phyloP scores from a whole-genome alignment of 2,797 vertebrate genomes.

The Propithecus deckenii region DNA sequence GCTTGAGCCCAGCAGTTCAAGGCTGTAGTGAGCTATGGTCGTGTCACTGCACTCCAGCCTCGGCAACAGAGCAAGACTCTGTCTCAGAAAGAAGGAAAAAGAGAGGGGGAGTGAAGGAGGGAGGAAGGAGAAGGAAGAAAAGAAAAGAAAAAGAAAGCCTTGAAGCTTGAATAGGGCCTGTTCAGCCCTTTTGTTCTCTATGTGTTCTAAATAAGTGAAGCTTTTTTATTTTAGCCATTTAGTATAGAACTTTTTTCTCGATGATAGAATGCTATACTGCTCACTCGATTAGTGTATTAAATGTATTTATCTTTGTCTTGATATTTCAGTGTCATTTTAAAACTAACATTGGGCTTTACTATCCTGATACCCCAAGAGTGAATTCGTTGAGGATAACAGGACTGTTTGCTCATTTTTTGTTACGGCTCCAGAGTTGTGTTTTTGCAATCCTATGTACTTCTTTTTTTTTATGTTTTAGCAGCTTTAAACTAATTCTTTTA shows the following conservation, averaged over 20 bases:
- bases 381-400: background rate
- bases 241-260: background rate
- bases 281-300: background rate
- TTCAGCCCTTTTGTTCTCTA: background rate
- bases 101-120: background rate
- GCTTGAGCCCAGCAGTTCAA: background rate
- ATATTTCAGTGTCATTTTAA: background rate
- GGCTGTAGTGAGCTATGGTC: background rate
- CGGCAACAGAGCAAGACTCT: background rate
- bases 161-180: background rate
- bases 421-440: background rate
- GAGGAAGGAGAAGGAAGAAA: background rate
- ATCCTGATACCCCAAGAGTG: background rate
- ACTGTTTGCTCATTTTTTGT: background rate
- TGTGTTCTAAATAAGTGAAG: background rate
- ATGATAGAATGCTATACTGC: background rate
- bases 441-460: background rate
- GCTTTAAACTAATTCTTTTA: background rate
- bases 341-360: background rate
- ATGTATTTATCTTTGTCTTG: background rate
- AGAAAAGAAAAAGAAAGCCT: background rate
- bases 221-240: constrained; percentile 34
- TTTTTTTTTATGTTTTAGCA: background rate
- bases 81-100: background rate
- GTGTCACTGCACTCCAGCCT: background rate